Evolutionary conservation across 2,888 invertebrate species (phyloP).

Genomic region (Mamestra brassicae): DNA sequence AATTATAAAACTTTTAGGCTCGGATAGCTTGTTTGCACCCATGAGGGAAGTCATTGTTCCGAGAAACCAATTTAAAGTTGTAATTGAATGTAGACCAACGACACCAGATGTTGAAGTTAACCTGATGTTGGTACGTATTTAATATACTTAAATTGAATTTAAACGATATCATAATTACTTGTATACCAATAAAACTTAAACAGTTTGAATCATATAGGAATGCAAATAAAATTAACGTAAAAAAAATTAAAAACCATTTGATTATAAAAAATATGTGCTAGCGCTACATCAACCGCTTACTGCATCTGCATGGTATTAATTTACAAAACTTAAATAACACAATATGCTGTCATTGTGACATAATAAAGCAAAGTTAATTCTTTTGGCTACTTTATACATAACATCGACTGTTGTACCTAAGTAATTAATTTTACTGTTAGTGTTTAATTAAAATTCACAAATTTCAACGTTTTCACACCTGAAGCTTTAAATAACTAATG

Average conservation of each 20-base stretch:
- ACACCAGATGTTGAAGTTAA: constrained; percentile 84
- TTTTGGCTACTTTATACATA: constrained; percentile 35
- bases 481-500: constrained; percentile 76
- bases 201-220: constrained; percentile 13
- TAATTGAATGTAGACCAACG: constrained; percentile 88
- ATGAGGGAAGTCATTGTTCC: constrained; percentile 81
- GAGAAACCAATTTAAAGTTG: constrained; percentile 75
- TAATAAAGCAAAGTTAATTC: constrained; percentile 67
- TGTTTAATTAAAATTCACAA: constrained; percentile 37
- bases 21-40: constrained; percentile 83
- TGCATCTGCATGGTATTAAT: constrained; percentile 75
- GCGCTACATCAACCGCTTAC: constrained; percentile 68
- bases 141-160: constrained; percentile 42
- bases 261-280: constrained; percentile 30
- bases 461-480: constrained; percentile 61
- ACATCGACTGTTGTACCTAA: constrained; percentile 33
- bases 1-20: constrained; percentile 82
- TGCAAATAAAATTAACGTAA: constrained; percentile 28
- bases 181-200: constrained; percentile 33
- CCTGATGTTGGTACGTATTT: constrained; percentile 86
- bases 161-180: constrained; percentile 42
- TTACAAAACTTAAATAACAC: constrained; percentile 58
- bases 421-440: constrained; percentile 47
- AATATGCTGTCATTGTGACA: constrained; percentile 48
- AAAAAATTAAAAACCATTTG: constrained; percentile 2